These are phyloP conservation scores for Micronisus gabar DNA, from an alignment of 2,113 vertebrate species.

Conservation along the genomic window DNA sequence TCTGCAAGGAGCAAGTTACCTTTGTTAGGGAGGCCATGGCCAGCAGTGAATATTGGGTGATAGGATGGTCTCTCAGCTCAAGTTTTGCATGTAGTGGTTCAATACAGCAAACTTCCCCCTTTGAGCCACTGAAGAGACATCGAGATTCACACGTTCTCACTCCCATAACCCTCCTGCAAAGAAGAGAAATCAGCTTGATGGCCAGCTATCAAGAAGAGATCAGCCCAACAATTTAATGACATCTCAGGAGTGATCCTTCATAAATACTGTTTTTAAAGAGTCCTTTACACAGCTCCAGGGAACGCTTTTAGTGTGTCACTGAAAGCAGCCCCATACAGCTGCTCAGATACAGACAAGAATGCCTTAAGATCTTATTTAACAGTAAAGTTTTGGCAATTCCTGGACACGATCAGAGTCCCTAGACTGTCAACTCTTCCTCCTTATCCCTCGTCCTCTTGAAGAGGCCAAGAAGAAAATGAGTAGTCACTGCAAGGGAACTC, in stretches of 20 bases:
- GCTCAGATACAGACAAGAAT: background rate
- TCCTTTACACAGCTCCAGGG: background rate
- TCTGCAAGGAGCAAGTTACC: slow-evolving; percentile 65
- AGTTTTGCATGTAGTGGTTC: slow-evolving; percentile 88
- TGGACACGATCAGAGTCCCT: background rate
- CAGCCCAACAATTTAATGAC: background rate
- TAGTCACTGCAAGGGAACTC: background rate
- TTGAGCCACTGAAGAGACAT: slow-evolving; percentile 97
- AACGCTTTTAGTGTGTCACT: background rate
- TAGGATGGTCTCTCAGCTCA: slow-evolving; percentile 91
- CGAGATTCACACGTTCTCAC: slow-evolving; percentile 94
- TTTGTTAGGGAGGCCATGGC: slow-evolving; percentile 98
- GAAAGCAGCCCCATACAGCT: background rate
- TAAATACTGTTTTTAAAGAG: background rate
- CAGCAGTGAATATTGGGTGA: slow-evolving; percentile 91
- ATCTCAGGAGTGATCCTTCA: background rate
- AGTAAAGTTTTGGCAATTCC: background rate
- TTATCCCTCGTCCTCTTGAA: background rate
- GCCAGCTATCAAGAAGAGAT: background rate
- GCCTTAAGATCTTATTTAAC: background rate
- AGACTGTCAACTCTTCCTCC: background rate
- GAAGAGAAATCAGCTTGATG: background rate
- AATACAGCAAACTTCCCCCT: slow-evolving; percentile 96
- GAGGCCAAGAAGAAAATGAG: background rate
- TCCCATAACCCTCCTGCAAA: slow-evolving; percentile 92